Percentiles rank a stretch among this genome's conserved stretches.
phyloP scores from a whole-genome alignment of 2,113 vertebrate species.

The Pomatostomus ruficeps region DNA sequence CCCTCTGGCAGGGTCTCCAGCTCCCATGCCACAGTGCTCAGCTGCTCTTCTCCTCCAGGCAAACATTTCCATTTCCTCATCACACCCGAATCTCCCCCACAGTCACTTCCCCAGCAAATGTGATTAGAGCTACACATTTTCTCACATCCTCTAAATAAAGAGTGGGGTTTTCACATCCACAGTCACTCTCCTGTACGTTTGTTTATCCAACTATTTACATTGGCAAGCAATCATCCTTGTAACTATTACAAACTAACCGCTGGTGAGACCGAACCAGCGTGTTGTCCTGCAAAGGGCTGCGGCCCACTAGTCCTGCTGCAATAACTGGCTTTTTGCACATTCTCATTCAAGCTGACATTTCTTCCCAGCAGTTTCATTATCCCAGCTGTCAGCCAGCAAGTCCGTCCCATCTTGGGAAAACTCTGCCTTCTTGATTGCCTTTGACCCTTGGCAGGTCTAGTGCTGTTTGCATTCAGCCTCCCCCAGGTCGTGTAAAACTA shows the following conservation, averaged over 20 bases:
- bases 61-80: conserved; percentile 13
- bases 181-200: not conserved
- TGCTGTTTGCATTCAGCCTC: not conserved
- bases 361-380: conserved; percentile 2
- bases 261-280: not conserved
- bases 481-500: not conserved
- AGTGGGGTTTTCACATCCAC: not conserved
- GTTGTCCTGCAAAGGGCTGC: not conserved
- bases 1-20: not conserved
- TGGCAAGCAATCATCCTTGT: not conserved
- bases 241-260: not conserved
- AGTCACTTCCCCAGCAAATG: not conserved
- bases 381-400: not conserved
- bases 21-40: rapidly evolving
- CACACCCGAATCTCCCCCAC: not conserved
- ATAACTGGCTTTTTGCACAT: not conserved
- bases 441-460: not conserved
- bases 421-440: not conserved
- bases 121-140: not conserved
- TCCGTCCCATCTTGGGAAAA: not conserved
- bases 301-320: not conserved
- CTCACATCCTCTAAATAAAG: not conserved
- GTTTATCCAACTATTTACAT: not conserved
- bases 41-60: not conserved
- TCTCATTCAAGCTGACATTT: conserved; percentile 2